A percentile compares a stretch with the other conserved stretches of the same genome.
Evolutionary conservation across 2,888 invertebrate genomes (phyloP).

Genomic region (Torymus aiolomorphi): DNA sequence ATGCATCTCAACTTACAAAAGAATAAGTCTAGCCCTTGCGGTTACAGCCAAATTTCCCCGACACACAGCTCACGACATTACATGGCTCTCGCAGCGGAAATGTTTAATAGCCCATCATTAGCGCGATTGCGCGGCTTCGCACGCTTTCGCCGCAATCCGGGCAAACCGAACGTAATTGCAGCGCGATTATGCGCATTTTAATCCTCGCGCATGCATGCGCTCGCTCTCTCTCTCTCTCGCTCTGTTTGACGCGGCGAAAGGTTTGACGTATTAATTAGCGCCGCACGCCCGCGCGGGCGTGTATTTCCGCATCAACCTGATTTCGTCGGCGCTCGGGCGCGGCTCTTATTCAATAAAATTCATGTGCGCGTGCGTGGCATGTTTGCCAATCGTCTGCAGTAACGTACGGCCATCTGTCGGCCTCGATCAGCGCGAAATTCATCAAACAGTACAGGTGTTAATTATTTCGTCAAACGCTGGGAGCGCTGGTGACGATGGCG

Average conservation of each 20-base stretch:
- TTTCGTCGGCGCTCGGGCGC: slow-evolving; percentile 14
- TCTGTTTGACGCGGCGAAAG: slow-evolving; percentile 37
- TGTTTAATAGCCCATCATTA: slow-evolving; percentile 35
- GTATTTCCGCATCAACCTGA: slow-evolving; percentile 43
- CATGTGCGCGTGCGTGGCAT: slow-evolving; percentile 16
- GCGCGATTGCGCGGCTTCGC: neutral
- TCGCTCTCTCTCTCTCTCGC: neutral
- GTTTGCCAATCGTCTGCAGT: slow-evolving; percentile 47
- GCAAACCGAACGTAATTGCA: slow-evolving; percentile 60
- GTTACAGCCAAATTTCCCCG: no score
- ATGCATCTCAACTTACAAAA: no score
- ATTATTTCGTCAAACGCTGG: slow-evolving; percentile 20
- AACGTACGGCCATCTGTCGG: slow-evolving; percentile 3
- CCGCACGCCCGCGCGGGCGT: neutral
- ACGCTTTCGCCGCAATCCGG: slow-evolving; percentile 10
- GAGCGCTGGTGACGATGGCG: no score
- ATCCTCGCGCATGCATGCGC: neutral
- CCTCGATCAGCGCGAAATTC: slow-evolving; percentile 20
- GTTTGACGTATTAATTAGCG: slow-evolving; percentile 57
- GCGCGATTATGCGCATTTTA: slow-evolving; percentile 57
- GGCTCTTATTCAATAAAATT: slow-evolving; percentile 44
- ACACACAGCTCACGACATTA: no score
- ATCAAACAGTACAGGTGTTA: slow-evolving; percentile 31
- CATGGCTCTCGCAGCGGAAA: neutral
- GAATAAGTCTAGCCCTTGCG: no score